Conservation (phyloP, 2,113 vertebrate genomes). For the Danio rerio region DNA sequence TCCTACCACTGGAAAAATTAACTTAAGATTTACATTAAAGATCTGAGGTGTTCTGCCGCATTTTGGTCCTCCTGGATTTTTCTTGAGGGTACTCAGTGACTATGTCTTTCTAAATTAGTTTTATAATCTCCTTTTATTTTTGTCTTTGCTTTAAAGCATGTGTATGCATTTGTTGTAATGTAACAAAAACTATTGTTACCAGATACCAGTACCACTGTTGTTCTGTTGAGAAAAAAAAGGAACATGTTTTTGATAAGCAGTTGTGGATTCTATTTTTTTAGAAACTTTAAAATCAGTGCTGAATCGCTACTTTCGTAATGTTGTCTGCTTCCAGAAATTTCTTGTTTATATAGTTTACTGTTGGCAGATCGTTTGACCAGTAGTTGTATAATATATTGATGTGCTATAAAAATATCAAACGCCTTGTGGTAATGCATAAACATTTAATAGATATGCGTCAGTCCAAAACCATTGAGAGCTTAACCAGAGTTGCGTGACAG, state of each 20-base stretch:
- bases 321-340: not conserved
- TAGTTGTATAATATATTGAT: not conserved
- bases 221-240: no score
- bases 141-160: no score
- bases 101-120: no score
- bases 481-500: not conserved
- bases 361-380: not conserved
- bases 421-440: not conserved
- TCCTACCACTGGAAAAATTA: no score
- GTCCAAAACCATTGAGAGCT: not conserved
- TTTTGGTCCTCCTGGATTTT: no score
- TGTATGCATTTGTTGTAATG: no score
- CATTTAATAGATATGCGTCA: not conserved
- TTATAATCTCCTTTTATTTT: no score
- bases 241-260: not conserved
- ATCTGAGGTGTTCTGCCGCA: no score
- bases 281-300: not conserved
- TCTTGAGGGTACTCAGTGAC: no score
- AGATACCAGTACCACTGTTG: no score
- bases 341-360: not conserved
- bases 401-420: not conserved
- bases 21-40: no score
- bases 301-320: not conserved
- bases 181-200: no score
- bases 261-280: not conserved